Percentiles rank a stretch among this genome's conserved stretches.
Evolutionary conservation across 92 coral and sea anemone species (phyloP).

Genomic region (Diadumene lineata): DNA sequence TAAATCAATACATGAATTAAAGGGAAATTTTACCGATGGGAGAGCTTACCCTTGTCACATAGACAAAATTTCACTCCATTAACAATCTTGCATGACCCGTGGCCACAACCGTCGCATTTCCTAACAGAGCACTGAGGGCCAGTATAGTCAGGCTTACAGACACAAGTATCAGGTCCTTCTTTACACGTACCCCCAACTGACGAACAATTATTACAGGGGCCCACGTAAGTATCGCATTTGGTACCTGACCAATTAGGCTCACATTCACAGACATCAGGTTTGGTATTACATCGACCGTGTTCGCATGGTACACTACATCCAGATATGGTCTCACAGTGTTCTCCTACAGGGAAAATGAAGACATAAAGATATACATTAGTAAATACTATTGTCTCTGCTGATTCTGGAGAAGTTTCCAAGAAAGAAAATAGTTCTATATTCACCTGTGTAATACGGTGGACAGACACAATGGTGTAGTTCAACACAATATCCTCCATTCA

Average conservation of each 20-base stretch:
- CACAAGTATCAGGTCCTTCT: constrained; percentile 83
- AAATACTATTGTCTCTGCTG: too few species aligned
- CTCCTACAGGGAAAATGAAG: constrained; percentile 31
- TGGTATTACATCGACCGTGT: constrained; percentile 72
- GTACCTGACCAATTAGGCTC: constrained; percentile 67
- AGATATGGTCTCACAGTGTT: constrained; percentile 70
- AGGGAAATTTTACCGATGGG: neutral
- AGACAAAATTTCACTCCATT: constrained; percentile 52
- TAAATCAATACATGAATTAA: too few species aligned
- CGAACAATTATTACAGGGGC: constrained; percentile 75
- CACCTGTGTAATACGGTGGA: constrained; percentile 71
- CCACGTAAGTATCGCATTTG: constrained; percentile 63
- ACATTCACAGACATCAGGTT: constrained; percentile 70
- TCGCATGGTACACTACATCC: constrained; percentile 76
- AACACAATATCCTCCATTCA: constrained; percentile 75
- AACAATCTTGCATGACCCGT: constrained; percentile 56
- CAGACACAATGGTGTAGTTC: constrained; percentile 75
- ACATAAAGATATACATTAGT: too few species aligned
- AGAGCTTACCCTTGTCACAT: constrained; percentile 75
- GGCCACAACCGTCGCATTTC: constrained; percentile 79
- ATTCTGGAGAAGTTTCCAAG: too few species aligned
- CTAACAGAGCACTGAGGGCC: constrained; percentile 78
- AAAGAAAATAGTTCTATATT: too few species aligned
- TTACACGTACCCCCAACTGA: constrained; percentile 75
- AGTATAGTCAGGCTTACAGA: constrained; percentile 80